A percentile compares a stretch with the other conserved stretches of the same genome.
Conservation (phyloP, 2,113 vertebrate species). For the Antigone vipio region DNA sequence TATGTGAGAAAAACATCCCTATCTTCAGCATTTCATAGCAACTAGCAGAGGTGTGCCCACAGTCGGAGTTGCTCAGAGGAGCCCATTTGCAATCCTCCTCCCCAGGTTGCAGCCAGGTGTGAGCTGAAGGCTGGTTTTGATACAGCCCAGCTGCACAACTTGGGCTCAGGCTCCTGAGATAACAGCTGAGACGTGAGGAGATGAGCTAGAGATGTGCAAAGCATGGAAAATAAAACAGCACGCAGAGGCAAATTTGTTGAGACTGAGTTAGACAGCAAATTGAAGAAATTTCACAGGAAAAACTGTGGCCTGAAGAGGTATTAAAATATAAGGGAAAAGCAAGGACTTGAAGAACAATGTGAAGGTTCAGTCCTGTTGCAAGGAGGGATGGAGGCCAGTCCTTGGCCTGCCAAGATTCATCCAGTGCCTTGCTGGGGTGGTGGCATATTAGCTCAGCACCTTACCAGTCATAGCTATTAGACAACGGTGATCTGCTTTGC, state of each 20-base stretch:
- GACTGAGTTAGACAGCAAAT: not conserved
- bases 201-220: not conserved
- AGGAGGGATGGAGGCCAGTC: not conserved
- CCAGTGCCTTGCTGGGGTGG: not conserved
- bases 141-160: not conserved
- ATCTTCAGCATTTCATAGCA: not conserved
- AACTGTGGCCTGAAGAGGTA: not conserved
- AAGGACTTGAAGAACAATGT: not conserved
- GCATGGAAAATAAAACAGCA: not conserved
- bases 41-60: not conserved
- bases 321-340: not conserved
- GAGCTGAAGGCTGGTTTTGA: not conserved
- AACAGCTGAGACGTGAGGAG: not conserved
- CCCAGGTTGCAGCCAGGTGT: rapidly evolving
- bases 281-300: not conserved
- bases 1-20: not conserved
- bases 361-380: not conserved
- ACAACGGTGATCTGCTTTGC: not conserved
- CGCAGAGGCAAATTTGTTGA: not conserved
- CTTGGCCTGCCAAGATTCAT: not conserved
- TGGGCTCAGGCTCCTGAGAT: not conserved
- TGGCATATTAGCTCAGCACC: not conserved
- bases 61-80: not conserved
- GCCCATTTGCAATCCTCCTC: not conserved
- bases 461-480: not conserved